phyloP scores from a whole-genome alignment of 2,888 invertebrate genomes.

The Hetaerina titia region DNA sequence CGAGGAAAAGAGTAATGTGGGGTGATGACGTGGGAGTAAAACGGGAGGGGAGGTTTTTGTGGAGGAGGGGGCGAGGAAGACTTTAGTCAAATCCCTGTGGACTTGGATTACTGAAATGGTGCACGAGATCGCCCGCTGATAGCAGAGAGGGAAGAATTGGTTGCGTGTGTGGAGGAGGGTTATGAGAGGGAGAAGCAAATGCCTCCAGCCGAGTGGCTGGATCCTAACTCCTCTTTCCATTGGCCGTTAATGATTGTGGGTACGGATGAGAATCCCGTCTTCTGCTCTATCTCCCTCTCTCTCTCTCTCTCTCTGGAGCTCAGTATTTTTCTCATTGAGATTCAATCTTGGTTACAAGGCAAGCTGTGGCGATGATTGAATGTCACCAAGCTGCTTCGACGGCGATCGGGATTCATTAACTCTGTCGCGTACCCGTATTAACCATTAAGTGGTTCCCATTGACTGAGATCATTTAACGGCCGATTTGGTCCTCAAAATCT shows the following conservation, averaged over 20 bases:
- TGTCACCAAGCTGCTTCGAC: neutral
- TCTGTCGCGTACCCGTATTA: neutral
- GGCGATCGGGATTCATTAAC: neutral
- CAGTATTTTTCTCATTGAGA: neutral
- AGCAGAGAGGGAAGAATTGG: neutral
- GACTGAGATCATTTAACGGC: neutral
- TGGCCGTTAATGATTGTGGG: neutral
- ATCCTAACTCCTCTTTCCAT: neutral
- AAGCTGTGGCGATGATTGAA: neutral
- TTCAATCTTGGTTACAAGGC: neutral
- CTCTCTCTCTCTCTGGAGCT: neutral
- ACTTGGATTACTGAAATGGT: constrained; percentile 43
- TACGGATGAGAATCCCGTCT: neutral
- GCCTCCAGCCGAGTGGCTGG: neutral
- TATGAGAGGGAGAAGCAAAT: neutral
- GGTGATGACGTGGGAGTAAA: constrained; percentile 51
- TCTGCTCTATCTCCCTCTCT: neutral
- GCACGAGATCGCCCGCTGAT: constrained; percentile 24
- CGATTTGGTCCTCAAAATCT: no score
- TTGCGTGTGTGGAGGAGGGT: neutral
- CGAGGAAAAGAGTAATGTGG: neutral
- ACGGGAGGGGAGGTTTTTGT: neutral
- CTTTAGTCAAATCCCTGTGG: constrained; percentile 33
- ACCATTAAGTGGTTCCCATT: neutral
- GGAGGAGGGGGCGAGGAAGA: neutral